Evolutionary conservation across 2,113 vertebrate species (phyloP).

Genomic region (Petromus typicus): DNA sequence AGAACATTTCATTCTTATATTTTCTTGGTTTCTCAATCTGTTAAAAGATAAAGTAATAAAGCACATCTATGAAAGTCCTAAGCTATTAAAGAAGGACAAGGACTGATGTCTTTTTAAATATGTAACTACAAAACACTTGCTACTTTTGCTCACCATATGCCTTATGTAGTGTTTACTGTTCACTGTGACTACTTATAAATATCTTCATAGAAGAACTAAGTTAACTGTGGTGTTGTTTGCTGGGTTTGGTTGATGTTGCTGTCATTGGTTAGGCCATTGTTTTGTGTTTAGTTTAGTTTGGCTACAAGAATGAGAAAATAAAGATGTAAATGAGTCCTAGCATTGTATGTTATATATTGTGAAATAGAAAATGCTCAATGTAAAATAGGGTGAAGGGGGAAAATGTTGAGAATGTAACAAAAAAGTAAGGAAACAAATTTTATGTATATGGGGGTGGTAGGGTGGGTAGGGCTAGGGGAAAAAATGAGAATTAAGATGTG

Average conservation of each 20-base stretch:
- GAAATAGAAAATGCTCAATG: no score
- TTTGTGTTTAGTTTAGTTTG: no score
- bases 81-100: background rate
- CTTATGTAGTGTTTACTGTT: background rate
- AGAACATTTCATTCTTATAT: slow-evolving; percentile 6
- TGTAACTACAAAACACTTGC: background rate
- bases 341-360: no score
- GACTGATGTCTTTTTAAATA: background rate
- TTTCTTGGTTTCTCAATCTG: background rate
- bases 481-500: no score
- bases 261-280: background rate
- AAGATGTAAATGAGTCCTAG: no score
- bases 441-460: no score
- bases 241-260: no score
- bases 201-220: background rate
- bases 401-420: no score
- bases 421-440: no score
- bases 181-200: background rate
- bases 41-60: slow-evolving; percentile 12
- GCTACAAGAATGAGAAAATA: no score
- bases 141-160: background rate
- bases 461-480: no score
- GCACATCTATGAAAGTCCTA: background rate
- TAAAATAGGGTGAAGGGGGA: no score
- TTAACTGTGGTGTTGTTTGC: background rate